A percentile compares a stretch with the other conserved stretches of the same genome.
phyloP scores from a whole-genome alignment of 2,888 invertebrate species.

The Margaritifera margaritifera region DNA sequence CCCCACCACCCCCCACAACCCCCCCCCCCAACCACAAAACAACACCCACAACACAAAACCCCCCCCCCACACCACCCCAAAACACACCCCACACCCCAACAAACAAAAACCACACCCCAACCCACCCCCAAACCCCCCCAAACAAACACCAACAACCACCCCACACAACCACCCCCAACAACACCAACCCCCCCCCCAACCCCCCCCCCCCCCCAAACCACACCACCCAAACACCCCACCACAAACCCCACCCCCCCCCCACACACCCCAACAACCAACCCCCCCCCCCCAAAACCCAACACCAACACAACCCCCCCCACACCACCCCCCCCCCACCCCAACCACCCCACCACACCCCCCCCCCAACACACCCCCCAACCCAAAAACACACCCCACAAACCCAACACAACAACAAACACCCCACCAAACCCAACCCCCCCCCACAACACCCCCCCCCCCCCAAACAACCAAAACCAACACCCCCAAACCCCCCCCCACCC shows the following conservation, averaged over 20 bases:
- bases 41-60: not conserved
- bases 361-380: not conserved
- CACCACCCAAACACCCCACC: too few species aligned
- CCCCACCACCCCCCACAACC: not conserved
- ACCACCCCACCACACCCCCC: not conserved
- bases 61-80: not conserved
- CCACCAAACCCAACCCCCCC: not conserved
- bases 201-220: not conserved
- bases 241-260: too few species aligned
- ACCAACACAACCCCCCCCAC: not conserved
- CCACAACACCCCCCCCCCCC: not conserved
- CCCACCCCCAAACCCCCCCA: not conserved
- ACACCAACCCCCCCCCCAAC: not conserved
- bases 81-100: not conserved
- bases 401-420: too few species aligned
- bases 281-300: too few species aligned
- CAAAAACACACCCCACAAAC: too few species aligned
- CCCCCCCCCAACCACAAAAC: not conserved
- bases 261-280: not conserved
- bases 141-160: too few species aligned
- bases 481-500: not conserved
- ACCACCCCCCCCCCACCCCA: not conserved
- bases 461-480: too few species aligned
- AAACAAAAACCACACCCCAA: not conserved
- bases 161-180: not conserved